A percentile compares a stretch with the other conserved stretches of the same genome.
phyloP scores from a whole-genome alignment of 2,888 invertebrate species.

The Criorhina ranunculi region DNA sequence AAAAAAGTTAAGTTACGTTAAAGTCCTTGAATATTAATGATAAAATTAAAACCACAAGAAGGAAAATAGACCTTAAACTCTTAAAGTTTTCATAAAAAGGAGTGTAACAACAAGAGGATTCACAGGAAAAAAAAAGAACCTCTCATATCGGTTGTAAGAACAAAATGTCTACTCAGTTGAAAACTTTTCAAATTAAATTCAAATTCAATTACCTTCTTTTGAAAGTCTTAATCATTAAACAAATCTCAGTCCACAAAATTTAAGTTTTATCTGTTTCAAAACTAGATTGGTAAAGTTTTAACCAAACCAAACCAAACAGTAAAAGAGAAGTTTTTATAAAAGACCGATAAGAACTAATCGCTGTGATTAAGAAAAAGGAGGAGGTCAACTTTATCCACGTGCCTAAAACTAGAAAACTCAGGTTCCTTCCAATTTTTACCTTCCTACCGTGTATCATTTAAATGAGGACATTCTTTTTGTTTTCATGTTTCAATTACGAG shows the following conservation, averaged over 20 bases:
- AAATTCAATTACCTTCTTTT: not conserved
- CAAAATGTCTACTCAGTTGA: not conserved
- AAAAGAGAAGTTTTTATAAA: not conserved
- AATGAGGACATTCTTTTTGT: not conserved
- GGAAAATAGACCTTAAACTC: too few relatives aligned
- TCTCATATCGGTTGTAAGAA: not conserved
- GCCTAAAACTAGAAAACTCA: not conserved
- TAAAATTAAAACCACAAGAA: too few relatives aligned
- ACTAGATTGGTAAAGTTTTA: conserved; percentile 4
- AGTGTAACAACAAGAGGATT: not conserved
- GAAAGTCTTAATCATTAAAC: not conserved
- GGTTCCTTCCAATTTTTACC: not conserved
- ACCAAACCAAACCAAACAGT: not conserved
- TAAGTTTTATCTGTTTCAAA: not conserved
- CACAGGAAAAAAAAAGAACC: not conserved
- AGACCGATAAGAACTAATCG: conserved; percentile 3
- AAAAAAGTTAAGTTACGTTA: too few relatives aligned
- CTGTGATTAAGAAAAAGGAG: not conserved
- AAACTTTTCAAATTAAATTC: conserved; percentile 10
- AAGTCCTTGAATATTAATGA: too few relatives aligned
- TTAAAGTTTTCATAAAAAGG: too few relatives aligned
- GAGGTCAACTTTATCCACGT: not conserved
- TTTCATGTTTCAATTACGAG: not conserved
- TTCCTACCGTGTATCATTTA: not conserved
- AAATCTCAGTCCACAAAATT: not conserved